phyloP scores from a whole-genome alignment of 2,113 vertebrate genomes.

The Sakesphorus luctuosus region DNA sequence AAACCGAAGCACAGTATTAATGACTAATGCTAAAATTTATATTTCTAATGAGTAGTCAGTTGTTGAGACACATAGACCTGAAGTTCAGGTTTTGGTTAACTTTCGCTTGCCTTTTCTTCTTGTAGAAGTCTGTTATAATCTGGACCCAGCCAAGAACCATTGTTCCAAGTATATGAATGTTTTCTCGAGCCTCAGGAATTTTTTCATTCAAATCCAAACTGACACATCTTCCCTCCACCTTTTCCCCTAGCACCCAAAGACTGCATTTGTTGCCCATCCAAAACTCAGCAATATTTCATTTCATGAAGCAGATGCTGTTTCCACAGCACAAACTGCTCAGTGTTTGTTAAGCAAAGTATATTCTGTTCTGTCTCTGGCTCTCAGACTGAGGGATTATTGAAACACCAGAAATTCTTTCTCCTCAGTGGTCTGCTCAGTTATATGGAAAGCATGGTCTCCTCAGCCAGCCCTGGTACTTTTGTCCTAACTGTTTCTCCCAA shows the following conservation, averaged over 20 bases:
- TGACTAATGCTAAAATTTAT: background rate
- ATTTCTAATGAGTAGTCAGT: background rate
- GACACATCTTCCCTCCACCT: background rate
- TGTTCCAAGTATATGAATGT: background rate
- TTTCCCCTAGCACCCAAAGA: background rate
- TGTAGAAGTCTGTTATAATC: background rate
- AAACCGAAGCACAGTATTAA: background rate
- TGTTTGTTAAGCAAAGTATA: background rate
- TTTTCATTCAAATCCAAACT: background rate
- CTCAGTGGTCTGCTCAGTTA: background rate
- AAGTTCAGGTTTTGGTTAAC: background rate
- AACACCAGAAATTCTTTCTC: conserved; percentile 5
- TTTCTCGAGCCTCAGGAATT: background rate
- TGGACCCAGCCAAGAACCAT: background rate
- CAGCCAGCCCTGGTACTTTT: background rate
- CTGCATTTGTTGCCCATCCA: background rate
- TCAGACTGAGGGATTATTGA: background rate
- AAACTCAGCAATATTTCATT: background rate
- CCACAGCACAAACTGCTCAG: background rate
- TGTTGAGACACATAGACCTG: background rate
- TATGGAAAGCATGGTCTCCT: background rate
- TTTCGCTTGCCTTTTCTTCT: background rate
- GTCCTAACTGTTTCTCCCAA: background rate
- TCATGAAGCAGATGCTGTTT: background rate
- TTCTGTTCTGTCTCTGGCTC: background rate